Evolutionary conservation across 2,797 vertebrate genomes (phyloP).

Genomic region (Chaetophractus vellerosus): DNA sequence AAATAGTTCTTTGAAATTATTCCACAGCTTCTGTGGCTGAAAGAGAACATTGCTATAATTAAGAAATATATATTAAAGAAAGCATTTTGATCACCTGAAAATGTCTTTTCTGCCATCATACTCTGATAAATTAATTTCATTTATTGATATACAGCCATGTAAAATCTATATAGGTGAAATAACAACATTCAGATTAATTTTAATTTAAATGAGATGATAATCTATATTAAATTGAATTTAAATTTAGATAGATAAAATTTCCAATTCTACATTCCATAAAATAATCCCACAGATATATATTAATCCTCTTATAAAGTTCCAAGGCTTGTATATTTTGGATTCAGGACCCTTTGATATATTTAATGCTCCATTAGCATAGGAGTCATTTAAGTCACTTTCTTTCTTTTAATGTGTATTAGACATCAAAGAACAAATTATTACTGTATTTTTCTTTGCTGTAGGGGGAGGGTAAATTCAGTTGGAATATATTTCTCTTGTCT

Average conservation of each 20-base stretch:
- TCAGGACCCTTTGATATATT: neutral
- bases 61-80: neutral
- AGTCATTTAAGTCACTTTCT: neutral
- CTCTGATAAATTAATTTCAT: conserved; percentile 8
- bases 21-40: conserved; percentile 8
- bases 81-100: conserved; percentile 38
- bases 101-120: neutral
- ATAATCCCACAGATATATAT: neutral
- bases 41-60: neutral
- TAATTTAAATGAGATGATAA: conserved; percentile 61
- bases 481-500: neutral
- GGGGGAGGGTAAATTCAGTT: conserved; percentile 31
- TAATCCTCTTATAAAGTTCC: neutral
- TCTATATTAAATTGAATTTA: neutral
- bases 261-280: neutral
- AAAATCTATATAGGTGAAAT: conserved; percentile 4
- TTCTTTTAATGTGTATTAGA: conserved; percentile 53
- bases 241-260: conserved; percentile 58
- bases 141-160: neutral
- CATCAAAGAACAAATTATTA: conserved; percentile 55
- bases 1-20: conserved; percentile 60
- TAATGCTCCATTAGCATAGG: neutral
- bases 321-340: neutral
- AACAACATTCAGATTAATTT: neutral
- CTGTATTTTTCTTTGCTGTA: conserved; percentile 5